Evolutionary conservation across 2,888 invertebrate genomes (phyloP), one percentile per base, ranked within the genome.

Genomic region (Mactromeris polynyma): DNA sequence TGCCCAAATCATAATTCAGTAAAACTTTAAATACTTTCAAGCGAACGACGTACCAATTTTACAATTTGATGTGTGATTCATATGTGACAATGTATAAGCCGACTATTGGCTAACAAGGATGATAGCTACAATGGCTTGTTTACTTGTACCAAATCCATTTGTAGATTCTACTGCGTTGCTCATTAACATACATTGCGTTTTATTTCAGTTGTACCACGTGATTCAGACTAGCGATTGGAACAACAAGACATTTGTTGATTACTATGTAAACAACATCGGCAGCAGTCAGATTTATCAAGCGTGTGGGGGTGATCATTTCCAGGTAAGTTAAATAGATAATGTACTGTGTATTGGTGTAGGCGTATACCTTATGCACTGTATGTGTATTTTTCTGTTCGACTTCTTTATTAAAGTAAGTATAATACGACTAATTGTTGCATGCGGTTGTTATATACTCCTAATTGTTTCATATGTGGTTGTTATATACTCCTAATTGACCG

Each of bases 181-280:
- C n/a, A n/a, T n/a, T n/a, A n/a, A n/a, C n/a, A n/a, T n/a, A n/a
- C n/a, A 40, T 40, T 40, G 40, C 11, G 40, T 54, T 54, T 54
- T 54, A 31, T 80, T 80, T 14, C 2, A 80, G 80, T 17, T 80
- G 31, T n/a, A 80, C 26, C 51, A 80, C 51, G 46, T 31, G 19
- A 80, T 80, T 31, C 0, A 58, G 1, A 82, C 38, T 17, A 9
- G 14, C 0, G 82, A 82, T 40, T 82, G 82, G 82, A 58, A n/a
- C n/a, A 82, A 82, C 40, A 64, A 82, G 64, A 64, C 82, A n/a
- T 36, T 82, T 6, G 64, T 82, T 0, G 82, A 82, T 64, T n/a
- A 54, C 38, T 82, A 38, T 26, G 40, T 58, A 26, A 40, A 58
- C 0, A 36, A 64, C n/a, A 64, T 82, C n/a, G 82, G 26, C 26